Conservation (phyloP, 2,888 invertebrate genomes). For the Phrixothrix hirtus region DNA sequence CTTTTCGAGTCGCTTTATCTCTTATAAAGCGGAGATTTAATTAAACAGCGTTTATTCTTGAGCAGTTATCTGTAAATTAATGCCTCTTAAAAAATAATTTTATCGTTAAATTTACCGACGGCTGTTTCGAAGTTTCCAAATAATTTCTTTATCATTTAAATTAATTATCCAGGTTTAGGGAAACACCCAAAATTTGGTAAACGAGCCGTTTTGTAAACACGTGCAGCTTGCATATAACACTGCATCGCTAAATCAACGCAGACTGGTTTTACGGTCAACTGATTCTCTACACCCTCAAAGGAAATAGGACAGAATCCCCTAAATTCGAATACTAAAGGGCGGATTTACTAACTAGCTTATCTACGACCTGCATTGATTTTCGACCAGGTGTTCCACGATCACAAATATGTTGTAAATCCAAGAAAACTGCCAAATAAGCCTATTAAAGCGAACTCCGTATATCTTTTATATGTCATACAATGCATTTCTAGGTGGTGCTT, state of each 20-base stretch:
- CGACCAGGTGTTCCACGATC: constrained; percentile 39
- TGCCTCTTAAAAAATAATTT: constrained; percentile 6
- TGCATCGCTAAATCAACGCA: constrained; percentile 42
- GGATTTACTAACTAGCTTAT: constrained; percentile 41
- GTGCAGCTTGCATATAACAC: constrained; percentile 37
- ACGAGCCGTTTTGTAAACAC: constrained; percentile 3
- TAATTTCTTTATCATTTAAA: constrained; percentile 1
- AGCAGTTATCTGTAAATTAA: constrained; percentile 11
- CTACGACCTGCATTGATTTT: constrained; percentile 32
- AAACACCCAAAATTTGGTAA: too few relatives aligned
- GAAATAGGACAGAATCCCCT: constrained; percentile 36
- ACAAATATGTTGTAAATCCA: constrained; percentile 12
- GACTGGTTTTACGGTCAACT: constrained; percentile 37
- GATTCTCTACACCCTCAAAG: constrained; percentile 38
- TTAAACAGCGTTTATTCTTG: constrained; percentile 13
- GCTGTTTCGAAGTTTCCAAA: not conserved
- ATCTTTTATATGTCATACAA: too few relatives aligned
- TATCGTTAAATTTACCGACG: not conserved
- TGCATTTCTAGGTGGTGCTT: too few relatives aligned
- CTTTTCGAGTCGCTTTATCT: constrained; percentile 9
- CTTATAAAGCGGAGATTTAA: constrained; percentile 12
- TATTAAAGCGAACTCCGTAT: too few relatives aligned
- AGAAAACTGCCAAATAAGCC: too few relatives aligned
- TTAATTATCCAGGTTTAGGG: not conserved
- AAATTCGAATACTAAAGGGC: constrained; percentile 33